Evolutionary conservation across 2,888 invertebrate genomes (phyloP), one percentile per base, ranked within the genome.

Genomic region (Busseola fusca): DNA sequence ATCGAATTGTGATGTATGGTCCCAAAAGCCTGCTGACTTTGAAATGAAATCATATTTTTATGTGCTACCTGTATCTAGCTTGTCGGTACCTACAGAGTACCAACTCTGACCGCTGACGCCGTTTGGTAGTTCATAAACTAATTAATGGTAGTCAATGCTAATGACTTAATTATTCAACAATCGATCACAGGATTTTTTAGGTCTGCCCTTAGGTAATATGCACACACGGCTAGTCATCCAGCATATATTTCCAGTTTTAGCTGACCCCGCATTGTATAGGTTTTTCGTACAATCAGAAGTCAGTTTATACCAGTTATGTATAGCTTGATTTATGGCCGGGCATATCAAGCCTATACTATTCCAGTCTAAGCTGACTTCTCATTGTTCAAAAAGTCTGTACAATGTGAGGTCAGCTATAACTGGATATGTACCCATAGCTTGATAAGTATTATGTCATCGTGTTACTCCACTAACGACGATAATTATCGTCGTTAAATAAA

Each of bases 1-100:
- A n/a, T n/a, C n/a, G n/a, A n/a, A n/a, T 30, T 30, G 25, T 64
- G 54, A 64, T 64, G 64, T 52, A 64, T 48, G 56, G n/a, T 6
- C 1, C 0, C 27, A 34, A 14, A n/a, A 52, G 48, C 72, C 72
- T n/a, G n/a, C n/a, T n/a, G n/a, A n/a, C n/a, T 70, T 45, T 57
- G 27, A 57, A 70, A 25, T 40, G 2, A 45, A 45, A 6, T 40
- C n/a, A 45, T 37, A n/a, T 37, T 69, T 58, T 7, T 18, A 14
- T 57, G 10, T 10, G 14, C 25, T 34, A 14, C n/a, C 37, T 66
- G 5, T 48, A 60, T 18, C n/a, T 27, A 16, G n/a, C n/a, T n/a
- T n/a, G 27, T 56, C 10, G 4, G 34, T 37, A 37, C 18, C 3
- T 30, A 59, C 27, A 52, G 14, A 34, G n/a, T 34, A 7, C 21